phyloP scores from a whole-genome alignment of 2,888 invertebrate species.

The Platycheirus albimanus region DNA sequence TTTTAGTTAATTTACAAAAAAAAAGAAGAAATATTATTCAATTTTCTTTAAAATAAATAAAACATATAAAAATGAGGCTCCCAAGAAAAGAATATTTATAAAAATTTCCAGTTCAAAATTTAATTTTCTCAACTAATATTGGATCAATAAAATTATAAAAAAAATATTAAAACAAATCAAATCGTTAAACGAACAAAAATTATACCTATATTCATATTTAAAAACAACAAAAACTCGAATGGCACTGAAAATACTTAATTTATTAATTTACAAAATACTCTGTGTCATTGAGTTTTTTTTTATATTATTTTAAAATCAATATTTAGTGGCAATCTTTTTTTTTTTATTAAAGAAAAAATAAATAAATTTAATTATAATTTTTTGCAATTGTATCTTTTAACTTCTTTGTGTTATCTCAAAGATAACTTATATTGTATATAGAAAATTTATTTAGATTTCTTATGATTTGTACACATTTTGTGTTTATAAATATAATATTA shows the following conservation, averaged over 20 bases:
- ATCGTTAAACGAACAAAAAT: constrained; percentile 76
- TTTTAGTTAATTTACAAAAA: constrained; percentile 70
- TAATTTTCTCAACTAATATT: constrained; percentile 30
- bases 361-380: constrained; percentile 60
- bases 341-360: constrained; percentile 78
- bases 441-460: constrained; percentile 33
- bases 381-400: constrained; percentile 55
- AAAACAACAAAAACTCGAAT: constrained; percentile 72
- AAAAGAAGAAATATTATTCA: no score
- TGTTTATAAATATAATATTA: constrained; percentile 75
- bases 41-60: constrained; percentile 24
- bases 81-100: constrained; percentile 28
- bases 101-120: constrained; percentile 66
- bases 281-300: constrained; percentile 75
- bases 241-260: constrained; percentile 83
- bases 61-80: constrained; percentile 62
- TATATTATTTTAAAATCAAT: constrained; percentile 40
- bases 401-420: constrained; percentile 58
- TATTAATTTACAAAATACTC: constrained; percentile 75
- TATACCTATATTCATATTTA: not conserved
- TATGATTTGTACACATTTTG: constrained; percentile 68
- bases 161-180: constrained; percentile 37
- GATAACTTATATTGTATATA: constrained; percentile 63
- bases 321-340: constrained; percentile 79
- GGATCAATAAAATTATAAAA: no score